These are phyloP conservation scores for Mesitornis unicolor DNA, from an alignment of 2,113 vertebrate species.

Conservation along the genomic window DNA sequence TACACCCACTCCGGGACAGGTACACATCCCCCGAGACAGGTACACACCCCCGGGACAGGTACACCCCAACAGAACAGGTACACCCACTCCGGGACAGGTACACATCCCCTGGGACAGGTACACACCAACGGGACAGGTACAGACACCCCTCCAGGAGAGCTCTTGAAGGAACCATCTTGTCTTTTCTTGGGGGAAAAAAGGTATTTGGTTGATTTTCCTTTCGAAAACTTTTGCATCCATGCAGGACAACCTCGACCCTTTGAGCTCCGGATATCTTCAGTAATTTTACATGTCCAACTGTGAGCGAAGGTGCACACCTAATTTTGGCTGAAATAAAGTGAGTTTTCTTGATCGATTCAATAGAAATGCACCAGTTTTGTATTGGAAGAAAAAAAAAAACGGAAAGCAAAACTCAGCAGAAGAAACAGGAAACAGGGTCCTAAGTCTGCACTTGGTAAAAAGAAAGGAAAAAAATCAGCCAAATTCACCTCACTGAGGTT, in stretches of 20 bases:
- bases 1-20: too few species aligned
- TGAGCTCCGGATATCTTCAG: not conserved
- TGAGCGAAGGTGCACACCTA: accelerated
- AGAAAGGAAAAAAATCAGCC: not conserved
- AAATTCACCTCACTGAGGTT: not conserved
- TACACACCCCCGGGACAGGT: not conserved
- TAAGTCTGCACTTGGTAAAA: not conserved
- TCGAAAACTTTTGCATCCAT: not conserved
- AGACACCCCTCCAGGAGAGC: too few species aligned
- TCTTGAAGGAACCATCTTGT: not conserved
- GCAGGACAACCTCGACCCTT: not conserved
- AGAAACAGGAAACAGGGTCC: not conserved
- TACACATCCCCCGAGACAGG: too few species aligned
- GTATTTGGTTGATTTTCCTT: not conserved
- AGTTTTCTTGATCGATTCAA: not conserved
- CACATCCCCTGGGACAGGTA: too few species aligned
- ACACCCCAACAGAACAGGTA: too few species aligned
- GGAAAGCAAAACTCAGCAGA: not conserved
- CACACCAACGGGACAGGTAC: not conserved
- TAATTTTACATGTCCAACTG: not conserved
- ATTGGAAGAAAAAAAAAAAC: not conserved
- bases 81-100: too few species aligned
- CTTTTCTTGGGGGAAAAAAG: not conserved
- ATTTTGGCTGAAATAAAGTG: not conserved
- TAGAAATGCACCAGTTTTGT: not conserved